Evolutionary conservation across 2,797 vertebrate genomes (phyloP), one percentile per base, ranked within the genome.

Genomic region (Onychomys torridus): DNA sequence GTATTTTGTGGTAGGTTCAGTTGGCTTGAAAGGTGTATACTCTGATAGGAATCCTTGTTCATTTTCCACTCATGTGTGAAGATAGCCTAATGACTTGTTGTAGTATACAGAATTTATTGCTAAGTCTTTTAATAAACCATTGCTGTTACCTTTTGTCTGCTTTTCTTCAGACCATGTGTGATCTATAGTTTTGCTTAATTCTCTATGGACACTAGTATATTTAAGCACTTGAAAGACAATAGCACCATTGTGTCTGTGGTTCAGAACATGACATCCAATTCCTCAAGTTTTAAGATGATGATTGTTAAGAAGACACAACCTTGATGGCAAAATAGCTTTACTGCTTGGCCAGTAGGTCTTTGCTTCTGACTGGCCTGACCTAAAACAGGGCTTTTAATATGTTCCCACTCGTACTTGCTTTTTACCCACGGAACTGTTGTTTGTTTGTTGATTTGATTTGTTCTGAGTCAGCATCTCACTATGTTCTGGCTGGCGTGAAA

Each of bases 221-320:
- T 96, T 95, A 89, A 90, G 73, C 16, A 40, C 73, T 89, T 79
- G 77, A 95, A 95, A 96, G 77, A 94, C 86, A 82, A 75, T 89
- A 90, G 3, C 34, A 69, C 81, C 46, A 55, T 95, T 96, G 27
- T 92, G 34, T 92, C 81, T 96, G 57, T 86, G 65, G 90, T 94
- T 78, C 13, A 95, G 81, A 82, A 55, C 67, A 49, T 67, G 85
- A 89, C 46, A 86, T 96, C 59, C 27, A 82, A 57, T 91, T 92
- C 82, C 52, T 97, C 69, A 83, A 88, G 40, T 83, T 90, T 85
- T 90, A 94, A 84, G 96, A 94, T 93, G 75, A 89, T 90, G 69
- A 59, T 67, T 96, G 71, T 76, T 91, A 79, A 83, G 59, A 95
- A 93, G 89, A 95, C 88, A 84, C 65, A 46, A 76, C 91, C 90